Percentiles rank a stretch among this genome's conserved stretches.
Evolutionary conservation across 2,888 invertebrate species (phyloP).

Genomic region (Synergus laeviventris): DNA sequence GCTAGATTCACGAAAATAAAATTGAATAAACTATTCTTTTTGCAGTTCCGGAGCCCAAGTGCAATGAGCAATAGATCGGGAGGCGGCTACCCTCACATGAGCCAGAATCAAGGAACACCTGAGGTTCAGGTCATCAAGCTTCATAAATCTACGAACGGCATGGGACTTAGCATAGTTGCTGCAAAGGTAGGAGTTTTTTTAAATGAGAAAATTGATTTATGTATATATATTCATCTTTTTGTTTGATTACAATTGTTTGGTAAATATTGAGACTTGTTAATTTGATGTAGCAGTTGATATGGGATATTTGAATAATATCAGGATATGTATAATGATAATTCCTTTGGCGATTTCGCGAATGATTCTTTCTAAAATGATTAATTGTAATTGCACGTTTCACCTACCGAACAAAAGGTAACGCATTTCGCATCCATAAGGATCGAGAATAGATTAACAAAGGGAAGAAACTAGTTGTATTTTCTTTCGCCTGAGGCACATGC

Average conservation of each 20-base stretch:
- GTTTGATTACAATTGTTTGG: background rate
- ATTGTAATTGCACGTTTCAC: conserved; percentile 26
- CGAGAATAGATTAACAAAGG: conserved; percentile 13
- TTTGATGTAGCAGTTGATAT: background rate
- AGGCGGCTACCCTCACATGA: conserved; percentile 71
- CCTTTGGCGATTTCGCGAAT: conserved; percentile 1
- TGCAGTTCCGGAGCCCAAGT: conserved; percentile 82
- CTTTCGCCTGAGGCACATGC: background rate
- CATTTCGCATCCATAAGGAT: conserved; percentile 3
- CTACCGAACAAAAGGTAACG: conserved; percentile 21
- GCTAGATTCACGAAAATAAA: background rate
- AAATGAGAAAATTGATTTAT: conserved; percentile 26
- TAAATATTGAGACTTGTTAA: background rate
- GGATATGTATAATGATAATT: conserved; percentile 5
- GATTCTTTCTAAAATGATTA: conserved; percentile 15
- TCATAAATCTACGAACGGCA: conserved; percentile 96
- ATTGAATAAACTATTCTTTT: conserved; percentile 42
- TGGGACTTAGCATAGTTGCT: conserved; percentile 99
- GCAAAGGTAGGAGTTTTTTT: conserved; percentile 85
- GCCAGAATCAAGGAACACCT: conserved; percentile 79
- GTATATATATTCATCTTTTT: background rate
- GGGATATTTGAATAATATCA: background rate
- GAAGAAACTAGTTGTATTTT: conserved; percentile 24
- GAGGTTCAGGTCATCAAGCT: conserved; percentile 91
- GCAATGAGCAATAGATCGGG: conserved; percentile 81